Evolutionary conservation across 2,888 invertebrate genomes (phyloP).

Genomic region (Eumerus sabulonum): DNA sequence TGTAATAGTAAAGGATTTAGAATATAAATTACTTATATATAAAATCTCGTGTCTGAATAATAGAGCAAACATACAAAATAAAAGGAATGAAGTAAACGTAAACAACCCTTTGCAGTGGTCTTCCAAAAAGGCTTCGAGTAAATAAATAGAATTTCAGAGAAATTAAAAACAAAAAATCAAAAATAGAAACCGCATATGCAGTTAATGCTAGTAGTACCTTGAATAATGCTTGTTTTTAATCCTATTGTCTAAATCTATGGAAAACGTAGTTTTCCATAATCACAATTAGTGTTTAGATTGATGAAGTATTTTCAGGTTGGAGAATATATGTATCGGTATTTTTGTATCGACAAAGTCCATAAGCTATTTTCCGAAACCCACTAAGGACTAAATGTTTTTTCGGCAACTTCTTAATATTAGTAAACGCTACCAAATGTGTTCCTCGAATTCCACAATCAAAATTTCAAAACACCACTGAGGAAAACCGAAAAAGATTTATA

Average conservation of each 20-base stretch:
- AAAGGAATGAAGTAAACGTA: conserved; percentile 1
- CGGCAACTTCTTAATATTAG: not conserved
- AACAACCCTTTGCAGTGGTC: conserved; percentile 37
- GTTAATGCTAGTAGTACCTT: conserved; percentile 56
- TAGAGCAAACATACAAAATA: conserved; percentile 27
- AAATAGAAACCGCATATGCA: conserved; percentile 30
- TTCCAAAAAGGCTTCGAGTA: conserved; percentile 49
- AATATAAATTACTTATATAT: conserved; percentile 3
- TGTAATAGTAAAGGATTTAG: conserved; percentile 24
- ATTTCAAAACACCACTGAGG: too few relatives aligned
- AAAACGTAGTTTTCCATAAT: not conserved
- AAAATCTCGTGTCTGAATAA: conserved; percentile 45
- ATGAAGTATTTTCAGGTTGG: not conserved
- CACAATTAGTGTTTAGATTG: conserved; percentile 5
- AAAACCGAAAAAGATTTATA: too few relatives aligned
- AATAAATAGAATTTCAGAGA: not conserved
- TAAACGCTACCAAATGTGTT: not conserved
- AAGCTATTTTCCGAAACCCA: not conserved
- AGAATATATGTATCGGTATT: conserved; percentile 7
- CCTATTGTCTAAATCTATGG: conserved; percentile 11
- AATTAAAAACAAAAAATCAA: too few relatives aligned
- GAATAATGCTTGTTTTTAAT: conserved; percentile 14
- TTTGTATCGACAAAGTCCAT: conserved; percentile 10
- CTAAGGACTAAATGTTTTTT: conserved; percentile 6
- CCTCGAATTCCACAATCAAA: too few relatives aligned